Evolutionary conservation across 2,113 vertebrate genomes (phyloP).

Genomic region (Perca flavescens): DNA sequence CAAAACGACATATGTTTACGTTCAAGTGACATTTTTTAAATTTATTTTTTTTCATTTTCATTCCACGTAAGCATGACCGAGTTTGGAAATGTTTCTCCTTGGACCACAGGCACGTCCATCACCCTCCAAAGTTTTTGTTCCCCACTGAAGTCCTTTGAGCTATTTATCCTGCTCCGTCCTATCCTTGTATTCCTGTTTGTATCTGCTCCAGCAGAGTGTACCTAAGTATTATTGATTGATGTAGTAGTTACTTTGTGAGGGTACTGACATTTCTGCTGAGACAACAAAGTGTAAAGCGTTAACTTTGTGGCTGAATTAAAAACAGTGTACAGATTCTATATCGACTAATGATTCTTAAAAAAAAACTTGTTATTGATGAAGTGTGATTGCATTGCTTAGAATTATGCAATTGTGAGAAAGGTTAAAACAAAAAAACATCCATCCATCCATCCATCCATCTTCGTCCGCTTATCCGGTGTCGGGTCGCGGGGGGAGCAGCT

Average conservation of each 20-base stretch:
- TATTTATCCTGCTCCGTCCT: constrained; percentile 16
- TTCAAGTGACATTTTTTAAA: too few relatives aligned
- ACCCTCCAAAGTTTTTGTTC: not conserved
- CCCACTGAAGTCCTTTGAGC: not conserved
- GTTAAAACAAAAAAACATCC: too few relatives aligned
- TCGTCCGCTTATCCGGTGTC: too few relatives aligned
- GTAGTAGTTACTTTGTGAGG: constrained; percentile 26
- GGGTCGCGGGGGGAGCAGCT: too few relatives aligned
- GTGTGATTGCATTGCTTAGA: constrained; percentile 45
- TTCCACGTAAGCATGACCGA: not conserved
- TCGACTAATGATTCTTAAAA: constrained; percentile 28
- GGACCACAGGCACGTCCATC: not conserved
- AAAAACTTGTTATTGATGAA: constrained; percentile 33
- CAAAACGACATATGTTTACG: not conserved
- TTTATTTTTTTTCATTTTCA: too few relatives aligned
- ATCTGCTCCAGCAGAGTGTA: constrained; percentile 44
- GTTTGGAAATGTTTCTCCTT: not conserved
- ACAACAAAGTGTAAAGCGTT: constrained; percentile 24
- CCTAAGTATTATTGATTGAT: constrained; percentile 55
- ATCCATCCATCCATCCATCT: too few relatives aligned
- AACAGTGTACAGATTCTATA: constrained; percentile 41
- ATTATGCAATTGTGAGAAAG: constrained; percentile 35
- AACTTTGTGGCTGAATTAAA: constrained; percentile 43
- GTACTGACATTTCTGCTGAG: constrained; percentile 54
- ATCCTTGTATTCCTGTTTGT: constrained; percentile 11